A percentile compares a stretch with the other conserved stretches of the same genome.
phyloP scores from a whole-genome alignment of 2,113 vertebrate species.

The Cervus canadensis region DNA sequence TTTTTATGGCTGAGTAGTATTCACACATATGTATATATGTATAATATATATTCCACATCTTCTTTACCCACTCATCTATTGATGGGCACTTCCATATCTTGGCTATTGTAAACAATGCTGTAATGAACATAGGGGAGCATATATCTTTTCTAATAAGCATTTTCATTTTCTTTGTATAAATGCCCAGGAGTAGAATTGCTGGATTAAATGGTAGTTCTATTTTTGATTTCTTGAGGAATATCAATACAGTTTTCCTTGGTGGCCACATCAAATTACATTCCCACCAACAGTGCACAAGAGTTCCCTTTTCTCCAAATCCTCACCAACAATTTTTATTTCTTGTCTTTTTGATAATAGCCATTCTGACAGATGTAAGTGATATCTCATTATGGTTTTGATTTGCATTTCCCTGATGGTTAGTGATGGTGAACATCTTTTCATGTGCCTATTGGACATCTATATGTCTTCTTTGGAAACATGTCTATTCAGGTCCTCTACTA shows the following conservation, averaged over 20 bases:
- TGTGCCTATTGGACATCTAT: neutral
- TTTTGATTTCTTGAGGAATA: neutral
- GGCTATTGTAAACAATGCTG: neutral
- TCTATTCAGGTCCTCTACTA: neutral
- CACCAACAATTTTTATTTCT: neutral
- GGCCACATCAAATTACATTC: neutral
- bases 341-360: neutral
- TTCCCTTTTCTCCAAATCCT: neutral
- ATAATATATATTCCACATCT: neutral
- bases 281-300: neutral
- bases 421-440: neutral
- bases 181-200: neutral
- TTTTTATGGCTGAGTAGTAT: neutral
- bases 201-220: neutral
- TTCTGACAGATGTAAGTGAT: neutral
- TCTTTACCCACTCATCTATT: neutral
- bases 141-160: neutral
- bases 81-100: neutral
- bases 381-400: neutral
- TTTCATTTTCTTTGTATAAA: neutral
- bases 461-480: neutral
- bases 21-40: neutral
- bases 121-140: neutral
- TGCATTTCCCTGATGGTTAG: neutral
- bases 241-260: neutral